Percentiles rank a stretch among this genome's conserved stretches.
Evolutionary conservation across 2,888 invertebrate species (phyloP).

Genomic region (Sclerodermus sp.): DNA sequence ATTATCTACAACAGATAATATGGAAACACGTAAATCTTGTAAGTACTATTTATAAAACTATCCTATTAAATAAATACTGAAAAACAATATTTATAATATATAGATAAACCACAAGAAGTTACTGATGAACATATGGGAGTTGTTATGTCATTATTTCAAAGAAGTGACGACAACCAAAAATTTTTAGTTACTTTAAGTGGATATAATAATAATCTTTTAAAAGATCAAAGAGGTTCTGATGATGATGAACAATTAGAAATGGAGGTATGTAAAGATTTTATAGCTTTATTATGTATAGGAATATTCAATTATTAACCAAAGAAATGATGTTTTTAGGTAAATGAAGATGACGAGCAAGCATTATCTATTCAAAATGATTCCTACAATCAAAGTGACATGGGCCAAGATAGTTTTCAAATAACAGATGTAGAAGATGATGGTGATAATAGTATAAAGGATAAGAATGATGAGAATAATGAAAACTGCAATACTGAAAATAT

Average conservation of each 20-base stretch:
- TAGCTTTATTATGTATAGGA: neutral
- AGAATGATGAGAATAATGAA: slow-evolving; percentile 40
- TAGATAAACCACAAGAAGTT: slow-evolving; percentile 39
- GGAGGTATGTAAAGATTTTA: slow-evolving; percentile 36
- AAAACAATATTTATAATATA: slow-evolving; percentile 18
- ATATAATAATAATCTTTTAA: slow-evolving; percentile 47
- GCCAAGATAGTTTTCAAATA: slow-evolving; percentile 26
- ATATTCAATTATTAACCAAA: neutral
- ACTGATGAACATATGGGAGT: slow-evolving; percentile 51
- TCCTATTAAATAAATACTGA: neutral
- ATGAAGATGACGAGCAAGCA: slow-evolving; percentile 47
- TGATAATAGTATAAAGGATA: slow-evolving; percentile 30
- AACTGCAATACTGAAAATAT: slow-evolving; percentile 44
- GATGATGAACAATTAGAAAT: slow-evolving; percentile 47
- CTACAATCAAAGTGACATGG: slow-evolving; percentile 12
- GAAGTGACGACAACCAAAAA: slow-evolving; percentile 51
- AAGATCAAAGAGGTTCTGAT: slow-evolving; percentile 40
- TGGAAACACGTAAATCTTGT: slow-evolving; percentile 40
- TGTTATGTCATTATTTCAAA: slow-evolving; percentile 53
- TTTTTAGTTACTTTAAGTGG: slow-evolving; percentile 54
- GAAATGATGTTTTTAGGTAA: slow-evolving; percentile 32
- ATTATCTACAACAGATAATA: slow-evolving; percentile 32
- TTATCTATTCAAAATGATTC: slow-evolving; percentile 34
- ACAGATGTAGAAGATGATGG: slow-evolving; percentile 48
- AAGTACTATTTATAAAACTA: slow-evolving; percentile 26